A percentile compares a stretch with the other conserved stretches of the same genome.
These are phyloP conservation scores for Quadroppia sp. DNA, from an alignment of 2,888 invertebrate genomes.

Conservation along the genomic window DNA sequence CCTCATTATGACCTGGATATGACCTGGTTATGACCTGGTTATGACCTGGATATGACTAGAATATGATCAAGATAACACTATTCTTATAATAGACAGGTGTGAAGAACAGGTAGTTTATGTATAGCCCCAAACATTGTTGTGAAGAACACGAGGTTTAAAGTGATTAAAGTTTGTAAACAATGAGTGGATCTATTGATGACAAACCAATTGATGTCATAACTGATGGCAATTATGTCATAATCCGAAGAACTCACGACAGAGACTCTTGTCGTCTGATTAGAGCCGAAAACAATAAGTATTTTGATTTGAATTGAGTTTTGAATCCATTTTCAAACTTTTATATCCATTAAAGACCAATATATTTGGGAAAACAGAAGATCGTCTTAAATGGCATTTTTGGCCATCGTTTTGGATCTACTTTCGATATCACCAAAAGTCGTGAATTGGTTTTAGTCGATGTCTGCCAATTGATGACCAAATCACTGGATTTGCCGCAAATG, in stretches of 20 bases:
- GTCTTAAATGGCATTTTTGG: conserved; percentile 34
- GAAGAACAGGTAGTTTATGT: no score
- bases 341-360: neutral
- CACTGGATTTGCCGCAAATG: conserved; percentile 1
- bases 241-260: conserved; percentile 34
- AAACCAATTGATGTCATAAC: conserved; percentile 16
- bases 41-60: no score
- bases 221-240: conserved; percentile 27
- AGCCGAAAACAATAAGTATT: conserved; percentile 31
- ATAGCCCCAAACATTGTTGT: no score
- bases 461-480: neutral
- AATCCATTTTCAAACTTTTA: neutral
- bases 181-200: neutral
- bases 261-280: conserved; percentile 36
- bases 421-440: conserved; percentile 29
- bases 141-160: no score
- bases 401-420: conserved; percentile 37
- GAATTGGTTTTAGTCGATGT: conserved; percentile 25
- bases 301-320: neutral
- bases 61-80: no score
- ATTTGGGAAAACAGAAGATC: conserved; percentile 41
- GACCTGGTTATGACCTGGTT: no score
- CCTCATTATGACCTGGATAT: no score
- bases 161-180: neutral
- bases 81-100: no score